These are phyloP conservation scores for Caiman crocodilus DNA, from an alignment of 2,797 vertebrate genomes.

Conservation along the genomic window DNA sequence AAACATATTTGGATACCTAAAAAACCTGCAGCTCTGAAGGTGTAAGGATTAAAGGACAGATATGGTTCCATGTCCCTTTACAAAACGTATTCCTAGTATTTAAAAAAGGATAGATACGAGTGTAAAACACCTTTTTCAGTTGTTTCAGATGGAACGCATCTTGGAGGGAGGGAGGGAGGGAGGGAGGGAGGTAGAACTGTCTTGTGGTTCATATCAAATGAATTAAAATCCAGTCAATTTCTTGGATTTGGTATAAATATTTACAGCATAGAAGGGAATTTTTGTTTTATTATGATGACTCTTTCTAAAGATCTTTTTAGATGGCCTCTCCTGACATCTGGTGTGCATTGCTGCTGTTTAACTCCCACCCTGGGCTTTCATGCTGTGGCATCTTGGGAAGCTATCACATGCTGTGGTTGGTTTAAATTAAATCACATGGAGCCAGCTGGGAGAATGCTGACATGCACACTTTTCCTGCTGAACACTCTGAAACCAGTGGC, in stretches of 20 bases:
- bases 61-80: neutral
- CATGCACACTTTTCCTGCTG: conserved; percentile 78
- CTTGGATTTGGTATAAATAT: conserved; percentile 67
- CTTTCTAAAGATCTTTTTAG: neutral
- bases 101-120: neutral
- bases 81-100: neutral
- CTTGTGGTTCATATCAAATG: conserved; percentile 35
- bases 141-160: conserved; percentile 31
- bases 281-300: conserved; percentile 42
- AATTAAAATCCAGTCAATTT: conserved; percentile 42
- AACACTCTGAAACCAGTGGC: conserved; percentile 69
- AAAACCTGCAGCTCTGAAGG: neutral
- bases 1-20: neutral
- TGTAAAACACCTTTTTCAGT: conserved; percentile 19
- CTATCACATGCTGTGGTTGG: conserved; percentile 50
- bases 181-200: neutral
- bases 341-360: conserved; percentile 57
- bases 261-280: conserved; percentile 40
- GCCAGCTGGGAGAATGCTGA: conserved; percentile 74
- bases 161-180: conserved; percentile 4
- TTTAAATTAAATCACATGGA: conserved; percentile 30
- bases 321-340: conserved; percentile 59
- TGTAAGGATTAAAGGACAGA: neutral
- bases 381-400: conserved; percentile 53
- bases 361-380: conserved; percentile 42